Evolutionary conservation across 1,140 invertebrate genomes (phyloP), one percentile per base, ranked within the genome.

Genomic region (Branchinecta lynchi): DNA sequence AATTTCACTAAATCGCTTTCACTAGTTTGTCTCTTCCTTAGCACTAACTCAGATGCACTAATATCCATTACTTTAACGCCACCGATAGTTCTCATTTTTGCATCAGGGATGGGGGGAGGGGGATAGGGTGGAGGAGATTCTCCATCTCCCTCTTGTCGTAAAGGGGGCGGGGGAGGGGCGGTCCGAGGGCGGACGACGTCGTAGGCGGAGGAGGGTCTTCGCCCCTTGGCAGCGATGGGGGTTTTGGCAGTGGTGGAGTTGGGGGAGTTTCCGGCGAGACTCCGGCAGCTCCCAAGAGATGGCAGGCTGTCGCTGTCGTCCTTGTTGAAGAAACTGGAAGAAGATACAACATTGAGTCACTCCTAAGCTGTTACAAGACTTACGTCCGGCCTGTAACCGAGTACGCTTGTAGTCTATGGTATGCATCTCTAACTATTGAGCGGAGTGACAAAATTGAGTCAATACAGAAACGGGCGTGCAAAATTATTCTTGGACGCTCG

Each of bases 81-180:
- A 32, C 32, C 32, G 1, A 32, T 32, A 32, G 32, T 32, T 5
- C 32, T 32, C 32, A 32, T 32, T 32, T 32, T 32, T 32, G 1
- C 32, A 32, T 32, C 32, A 5, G 32, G 32, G 32, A 32, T 32
- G 32, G 32, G 32, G 32, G 32, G 32, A 32, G 32, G 32, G 1
- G 51, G 51, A 6, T 12, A 20, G 12, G 51, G 51, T 60, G 51
- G 51, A 3, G 51, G 51, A 6, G 51, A 60, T 60, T 60, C 51
- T 15, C 12, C 51, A 6, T 60, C 51, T 60, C 17, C 12, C 12
- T 15, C 51, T 7, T 43, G n/a, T 45, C 68, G 21, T 67, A 32
- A 68, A 8, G 71, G 71, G 3, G 71, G 71, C 10, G 68, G 67
- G 43, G 71, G 71, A 17, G 71, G 71, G 3, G 71, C 71, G 7